Base-by-base conservation (phyloP, 2,888 invertebrate species). In the Mythimna vitellina region DNA sequence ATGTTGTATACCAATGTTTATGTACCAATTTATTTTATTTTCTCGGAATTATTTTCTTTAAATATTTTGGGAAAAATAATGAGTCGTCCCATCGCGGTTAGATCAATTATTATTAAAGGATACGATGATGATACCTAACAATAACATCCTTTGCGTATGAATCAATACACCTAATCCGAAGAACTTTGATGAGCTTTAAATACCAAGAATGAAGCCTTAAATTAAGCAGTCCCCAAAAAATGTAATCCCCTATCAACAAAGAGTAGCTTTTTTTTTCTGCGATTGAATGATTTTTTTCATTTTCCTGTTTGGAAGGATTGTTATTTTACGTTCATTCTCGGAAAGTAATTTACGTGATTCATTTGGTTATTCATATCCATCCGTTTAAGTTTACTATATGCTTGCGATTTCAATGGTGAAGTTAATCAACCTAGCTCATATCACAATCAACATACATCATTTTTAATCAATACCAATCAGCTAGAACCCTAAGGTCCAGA, bases 291-390 rank as follows among this genome's bases (percentile, higher is more conserved):
- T n/a, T n/a, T n/a, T n/a, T n/a, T n/a, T n/a, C 3, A 20, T 80
- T 77, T 77, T 63, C 68, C 65, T 78, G 70, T 69, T 65, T 17
- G n/a, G 4, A 20, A 42, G 29, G 14, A 65, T 64, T 51, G 25
- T 56, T 65, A 10, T 6, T 56, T 64, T 9, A 49, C 7, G 20
- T 38, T n/a, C 1, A 38, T 78, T 61, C 78, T 74, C 49, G 25
- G 54, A 72, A 75, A 78, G n/a, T 56, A n/a, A 70, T n/a, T 25
- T 7, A 0, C 1, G 5, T 46, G 35, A 60, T 46, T 70, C 22
- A 72, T 57, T 9, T 38, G 12, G 22, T 12, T n/a, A 20, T 35
- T 72, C 1, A n/a, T n/a, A n/a, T n/a, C n/a, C n/a, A n/a, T n/a
- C n/a, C n/a, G n/a, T 35, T 35, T 10, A 14, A 46, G n/a, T 73